phyloP scores from a whole-genome alignment of 2,888 invertebrate genomes.

The Noctua fimbriata region DNA sequence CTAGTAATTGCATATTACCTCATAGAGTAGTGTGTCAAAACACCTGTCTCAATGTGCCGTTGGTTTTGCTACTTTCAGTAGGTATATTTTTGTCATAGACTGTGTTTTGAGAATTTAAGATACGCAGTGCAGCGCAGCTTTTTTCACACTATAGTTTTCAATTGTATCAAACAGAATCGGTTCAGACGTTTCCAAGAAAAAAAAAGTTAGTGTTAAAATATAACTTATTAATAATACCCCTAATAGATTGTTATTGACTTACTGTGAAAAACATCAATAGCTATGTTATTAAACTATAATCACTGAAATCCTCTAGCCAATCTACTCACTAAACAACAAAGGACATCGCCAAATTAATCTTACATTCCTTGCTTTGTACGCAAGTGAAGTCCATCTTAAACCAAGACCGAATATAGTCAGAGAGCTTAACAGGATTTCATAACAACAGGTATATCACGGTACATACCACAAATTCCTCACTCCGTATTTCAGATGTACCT shows the following conservation, averaged over 20 bases:
- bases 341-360: background rate
- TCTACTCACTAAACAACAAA: background rate
- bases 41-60: no score
- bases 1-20: no score
- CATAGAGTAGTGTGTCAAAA: no score
- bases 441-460: conserved; percentile 30
- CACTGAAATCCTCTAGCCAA: background rate
- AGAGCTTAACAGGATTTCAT: conserved; percentile 47
- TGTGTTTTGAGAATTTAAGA: no score
- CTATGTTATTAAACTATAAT: background rate
- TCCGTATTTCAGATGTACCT: conserved; percentile 52
- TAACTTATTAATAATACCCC: no score
- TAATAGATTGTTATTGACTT: background rate
- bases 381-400: conserved; percentile 6
- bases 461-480: conserved; percentile 54
- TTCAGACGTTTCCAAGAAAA: no score
- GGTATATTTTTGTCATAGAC: no score
- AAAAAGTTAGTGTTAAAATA: no score
- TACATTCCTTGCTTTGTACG: background rate
- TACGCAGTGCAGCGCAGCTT: no score
- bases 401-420: conserved; percentile 2
- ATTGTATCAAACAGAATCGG: no score
- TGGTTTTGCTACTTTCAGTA: no score
- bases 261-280: background rate
- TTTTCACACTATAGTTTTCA: no score